Conservation (phyloP, 1,140 invertebrate species). For the Bilobella aurantiaca region DNA sequence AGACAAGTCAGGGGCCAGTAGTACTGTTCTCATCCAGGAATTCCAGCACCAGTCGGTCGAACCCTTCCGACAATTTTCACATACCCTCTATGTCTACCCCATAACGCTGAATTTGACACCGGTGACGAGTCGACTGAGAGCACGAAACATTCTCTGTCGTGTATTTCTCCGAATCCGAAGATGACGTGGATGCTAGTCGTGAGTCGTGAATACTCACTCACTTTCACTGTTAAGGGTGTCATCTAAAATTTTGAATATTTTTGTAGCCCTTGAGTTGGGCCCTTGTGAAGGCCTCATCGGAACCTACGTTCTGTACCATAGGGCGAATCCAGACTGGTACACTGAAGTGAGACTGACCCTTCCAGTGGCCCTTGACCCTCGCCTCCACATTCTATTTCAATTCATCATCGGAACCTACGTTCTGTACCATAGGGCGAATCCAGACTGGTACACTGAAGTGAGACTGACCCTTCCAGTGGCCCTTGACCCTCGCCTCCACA, state of each 20-base stretch:
- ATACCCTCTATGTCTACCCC: constrained; percentile 86
- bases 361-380: constrained; percentile 61
- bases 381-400: constrained; percentile 76
- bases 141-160: constrained; percentile 32
- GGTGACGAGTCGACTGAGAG: constrained; percentile 27
- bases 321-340: constrained; percentile 67
- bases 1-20: constrained; percentile 34
- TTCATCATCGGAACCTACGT: constrained; percentile 44
- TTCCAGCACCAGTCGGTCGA: constrained; percentile 60
- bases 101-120: constrained; percentile 58
- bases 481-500: constrained; percentile 63
- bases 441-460: constrained; percentile 79
- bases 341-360: constrained; percentile 79
- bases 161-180: constrained; percentile 34
- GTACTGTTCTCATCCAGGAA: constrained; percentile 51
- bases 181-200: constrained; percentile 36
- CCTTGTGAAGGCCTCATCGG: constrained; percentile 23
- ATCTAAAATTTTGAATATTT: constrained; percentile 1
- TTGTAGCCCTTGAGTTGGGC: constrained; percentile 26
- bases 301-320: constrained; percentile 55
- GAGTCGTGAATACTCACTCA: constrained; percentile 14
- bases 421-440: constrained; percentile 67
- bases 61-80: constrained; percentile 72
- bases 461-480: constrained; percentile 71
- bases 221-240: neutral